Percentiles rank a stretch among this genome's conserved stretches.
Evolutionary conservation across 2,888 invertebrate species (phyloP).

Genomic region (Ceriagrion tenellum): DNA sequence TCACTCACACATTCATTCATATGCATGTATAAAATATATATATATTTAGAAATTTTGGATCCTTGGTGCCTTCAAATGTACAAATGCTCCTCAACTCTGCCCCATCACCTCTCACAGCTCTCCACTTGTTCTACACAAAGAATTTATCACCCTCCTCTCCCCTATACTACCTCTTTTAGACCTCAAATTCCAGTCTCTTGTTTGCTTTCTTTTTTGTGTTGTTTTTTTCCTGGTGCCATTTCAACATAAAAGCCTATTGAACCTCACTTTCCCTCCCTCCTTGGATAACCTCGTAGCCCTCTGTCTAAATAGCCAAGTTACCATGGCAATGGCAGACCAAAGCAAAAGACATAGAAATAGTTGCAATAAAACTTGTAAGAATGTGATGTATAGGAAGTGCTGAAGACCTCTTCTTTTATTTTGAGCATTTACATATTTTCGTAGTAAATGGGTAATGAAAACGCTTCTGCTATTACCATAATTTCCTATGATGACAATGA

Average conservation of each 20-base stretch:
- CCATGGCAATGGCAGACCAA: conserved; percentile 67
- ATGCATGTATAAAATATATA: not conserved
- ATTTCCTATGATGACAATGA: conserved; percentile 48
- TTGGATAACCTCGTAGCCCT: not conserved
- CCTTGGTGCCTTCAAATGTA: conserved; percentile 68
- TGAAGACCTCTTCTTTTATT: conserved; percentile 48
- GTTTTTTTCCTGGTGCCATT: conserved; percentile 42
- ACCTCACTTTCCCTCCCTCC: conserved; percentile 11
- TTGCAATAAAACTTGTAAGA: conserved; percentile 60
- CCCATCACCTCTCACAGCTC: conserved; percentile 47
- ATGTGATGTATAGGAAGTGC: conserved; percentile 51
- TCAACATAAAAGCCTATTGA: not conserved
- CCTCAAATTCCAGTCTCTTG: not conserved
- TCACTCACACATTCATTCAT: conserved; percentile 55
- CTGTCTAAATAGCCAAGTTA: conserved; percentile 63
- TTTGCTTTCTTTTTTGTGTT: not conserved
- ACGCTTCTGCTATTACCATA: conserved; percentile 53
- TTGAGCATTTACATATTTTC: conserved; percentile 24
- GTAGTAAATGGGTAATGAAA: conserved; percentile 37
- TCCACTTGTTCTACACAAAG: conserved; percentile 33
- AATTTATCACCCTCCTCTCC: conserved; percentile 2
- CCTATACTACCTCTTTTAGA: conserved; percentile 54
- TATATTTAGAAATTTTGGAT: conserved; percentile 59
- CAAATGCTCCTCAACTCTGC: conserved; percentile 59
- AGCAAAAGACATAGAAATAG: conserved; percentile 64